Base-by-base conservation (phyloP, 2,113 vertebrate species). In the Dolichallabes microphthalmus region DNA sequence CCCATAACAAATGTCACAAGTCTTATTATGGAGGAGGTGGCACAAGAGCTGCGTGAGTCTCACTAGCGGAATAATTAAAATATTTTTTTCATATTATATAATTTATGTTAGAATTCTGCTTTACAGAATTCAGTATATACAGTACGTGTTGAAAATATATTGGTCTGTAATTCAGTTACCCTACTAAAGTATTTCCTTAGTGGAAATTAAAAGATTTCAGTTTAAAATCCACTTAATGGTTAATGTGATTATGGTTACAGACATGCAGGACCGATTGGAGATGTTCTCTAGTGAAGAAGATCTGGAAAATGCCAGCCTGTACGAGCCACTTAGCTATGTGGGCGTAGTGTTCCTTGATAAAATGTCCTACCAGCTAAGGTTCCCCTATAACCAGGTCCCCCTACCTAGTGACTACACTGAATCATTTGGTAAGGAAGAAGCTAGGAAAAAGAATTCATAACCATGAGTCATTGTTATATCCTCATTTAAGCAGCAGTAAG, bases 301-400 rank as follows among this genome's bases (percentile, higher is more conserved):
- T 2, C 52, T 98, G 88, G 94, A 96, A 90, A 91, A 90, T 19
- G 93, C 91, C 89, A 94, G 91, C 77, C 8, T 88, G 30, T 87
- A 20, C 0, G 86, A 94, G 5, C 76, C 89, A 0, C 90, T 91
- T 0, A 90, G 85, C 85, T 58, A 86, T 0, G 90, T 96, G 0
- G 96, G 96, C 0, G 95, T 98, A 52, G 91, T 96, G 39, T 98
- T 98, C 88, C 85, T 93, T 77, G 95, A 96, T 86, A 91, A 92
- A 39, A 94, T 94, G 35, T 95, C 95, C 0, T 98, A 98, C 91
- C 69, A 27, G 1, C 94, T 98, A 2, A 92, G 96, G 85, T 97
- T 96, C 86, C 93, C 91, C 0, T 35, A 85, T 80, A 78, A 82
- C 80, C 83, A 80, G 8, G 75, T 94, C 4, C 64, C 90, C 0